These are phyloP conservation scores for Opisthocomus hoazin DNA, from an alignment of 2,113 vertebrate genomes.

Conservation along the genomic window DNA sequence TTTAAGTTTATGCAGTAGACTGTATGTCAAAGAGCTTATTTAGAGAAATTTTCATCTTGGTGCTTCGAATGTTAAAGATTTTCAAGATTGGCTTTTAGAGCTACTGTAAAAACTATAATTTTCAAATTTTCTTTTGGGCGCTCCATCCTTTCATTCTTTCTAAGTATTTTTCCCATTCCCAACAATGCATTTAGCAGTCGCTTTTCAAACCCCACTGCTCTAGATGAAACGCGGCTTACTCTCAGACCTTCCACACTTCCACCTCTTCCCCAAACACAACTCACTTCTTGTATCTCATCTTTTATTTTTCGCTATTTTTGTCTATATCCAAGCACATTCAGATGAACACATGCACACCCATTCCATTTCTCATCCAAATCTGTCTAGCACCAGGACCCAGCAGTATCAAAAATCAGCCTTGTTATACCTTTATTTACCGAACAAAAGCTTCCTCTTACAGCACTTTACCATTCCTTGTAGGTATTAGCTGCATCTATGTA, in stretches of 20 bases:
- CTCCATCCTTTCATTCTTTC: not conserved
- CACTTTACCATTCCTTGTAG: not conserved
- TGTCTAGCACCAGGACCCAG: not conserved
- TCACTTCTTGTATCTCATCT: not conserved
- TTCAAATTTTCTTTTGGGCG: not conserved
- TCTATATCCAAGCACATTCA: not conserved
- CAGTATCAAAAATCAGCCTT: not conserved
- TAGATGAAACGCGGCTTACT: not conserved
- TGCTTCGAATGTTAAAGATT: not conserved
- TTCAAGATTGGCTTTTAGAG: not conserved
- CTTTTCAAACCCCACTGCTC: not conserved
- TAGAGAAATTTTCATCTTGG: not conserved
- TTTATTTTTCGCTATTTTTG: not conserved
- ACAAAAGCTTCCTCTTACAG: not conserved
- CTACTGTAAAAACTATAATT: not conserved
- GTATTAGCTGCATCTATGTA: not conserved
- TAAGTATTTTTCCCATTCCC: not conserved
- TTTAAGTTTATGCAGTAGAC: not conserved
- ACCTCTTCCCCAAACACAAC: not conserved
- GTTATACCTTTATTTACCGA: not conserved
- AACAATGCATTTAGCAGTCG: not conserved
- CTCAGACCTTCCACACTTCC: not conserved
- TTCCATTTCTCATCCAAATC: not conserved
- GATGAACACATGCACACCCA: not conserved
- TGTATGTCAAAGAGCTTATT: not conserved